Evolutionary conservation across 2,888 invertebrate genomes (phyloP).

Genomic region (Oscheius sp.): DNA sequence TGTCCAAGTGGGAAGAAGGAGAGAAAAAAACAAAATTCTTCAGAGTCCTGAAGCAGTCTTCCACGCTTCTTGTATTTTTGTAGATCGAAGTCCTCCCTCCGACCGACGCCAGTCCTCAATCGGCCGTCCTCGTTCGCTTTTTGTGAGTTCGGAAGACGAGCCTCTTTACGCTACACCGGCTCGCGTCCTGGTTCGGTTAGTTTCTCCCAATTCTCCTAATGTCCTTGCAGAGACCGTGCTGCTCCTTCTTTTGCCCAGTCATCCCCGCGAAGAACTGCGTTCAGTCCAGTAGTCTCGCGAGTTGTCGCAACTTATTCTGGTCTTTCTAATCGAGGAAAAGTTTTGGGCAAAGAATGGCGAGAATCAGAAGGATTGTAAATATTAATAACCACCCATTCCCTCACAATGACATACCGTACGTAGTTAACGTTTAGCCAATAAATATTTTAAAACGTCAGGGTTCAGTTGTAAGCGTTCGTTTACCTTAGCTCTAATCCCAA

Average conservation of each 20-base stretch:
- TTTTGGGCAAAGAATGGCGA: slow-evolving; percentile 21
- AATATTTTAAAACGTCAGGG: background rate
- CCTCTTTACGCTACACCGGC: slow-evolving; percentile 32
- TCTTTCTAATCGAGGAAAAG: background rate
- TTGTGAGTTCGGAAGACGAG: slow-evolving; percentile 16
- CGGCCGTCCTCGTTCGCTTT: slow-evolving; percentile 21
- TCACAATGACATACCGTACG: slow-evolving; percentile 16
- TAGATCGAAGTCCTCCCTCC: slow-evolving; percentile 28
- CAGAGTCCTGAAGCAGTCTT: slow-evolving; percentile 30
- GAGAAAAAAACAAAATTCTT: background rate
- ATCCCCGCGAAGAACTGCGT: slow-evolving; percentile 18
- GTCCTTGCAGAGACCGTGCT: slow-evolving; percentile 16
- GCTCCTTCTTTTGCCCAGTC: slow-evolving; percentile 17
- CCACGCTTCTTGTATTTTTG: slow-evolving; percentile 27
- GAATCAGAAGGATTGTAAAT: slow-evolving; percentile 20
- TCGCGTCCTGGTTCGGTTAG: slow-evolving; percentile 24
- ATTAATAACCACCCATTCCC: slow-evolving; percentile 3
- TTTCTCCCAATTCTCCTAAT: background rate
- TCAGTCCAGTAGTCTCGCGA: slow-evolving; percentile 27
- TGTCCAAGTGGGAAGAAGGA: slow-evolving; percentile 1
- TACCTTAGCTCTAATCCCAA: slow-evolving; percentile 13
- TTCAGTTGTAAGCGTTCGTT: background rate
- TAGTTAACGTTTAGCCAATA: background rate
- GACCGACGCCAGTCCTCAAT: slow-evolving; percentile 10
- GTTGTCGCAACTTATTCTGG: slow-evolving; percentile 10